Base-by-base conservation (phyloP, 2,888 invertebrate genomes). In the Polymixis flavicincta region DNA sequence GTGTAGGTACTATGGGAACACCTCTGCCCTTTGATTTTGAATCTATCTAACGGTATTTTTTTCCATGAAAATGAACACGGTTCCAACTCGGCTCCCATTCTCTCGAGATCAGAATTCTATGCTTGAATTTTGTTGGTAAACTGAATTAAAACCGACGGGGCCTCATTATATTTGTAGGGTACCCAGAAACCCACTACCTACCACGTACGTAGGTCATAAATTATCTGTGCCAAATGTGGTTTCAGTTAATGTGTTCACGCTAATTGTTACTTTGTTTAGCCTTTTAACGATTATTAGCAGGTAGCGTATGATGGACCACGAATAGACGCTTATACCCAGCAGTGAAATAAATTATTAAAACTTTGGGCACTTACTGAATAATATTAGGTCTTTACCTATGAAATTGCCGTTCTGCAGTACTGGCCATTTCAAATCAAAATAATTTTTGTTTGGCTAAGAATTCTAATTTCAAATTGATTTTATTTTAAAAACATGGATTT, bases 241-340 rank as follows among this genome's bases (percentile, higher is more conserved):
- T n/a, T 52, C 25, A 50, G 32, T 81, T 68, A 64, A 25, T 55
- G 22, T 80, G 11, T n/a, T 19, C 25, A 64, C 59, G 8, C 54
- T 81, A 81, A 78, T 57, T 67, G 65, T 9, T 22, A 48, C 57
- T 80, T 78, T 59, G 54, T 66, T 78, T 22, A 67, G 28, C 48
- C 37, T 50, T 1, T 74, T 80, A 48, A 22, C 37, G 25, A 19
- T 54, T 5, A 50, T 81, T 54, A 79, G n/a, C 32, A 9, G 42
- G 9, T 42, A 42, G 8, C 0, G n/a, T n/a, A n/a, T n/a, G 42
- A 32, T 32, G 32, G 4, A 32, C 42, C 6, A 19, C 19, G 6
- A 19, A 59, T 19, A 11, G 28, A 28, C 0, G 59, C 19, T 11
- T 11, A 32, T 32, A n/a, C n/a, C n/a, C n/a, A 32, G 32, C 32